phyloP scores from a whole-genome alignment of 2,797 vertebrate species.

The Pipistrellus nathusii region DNA sequence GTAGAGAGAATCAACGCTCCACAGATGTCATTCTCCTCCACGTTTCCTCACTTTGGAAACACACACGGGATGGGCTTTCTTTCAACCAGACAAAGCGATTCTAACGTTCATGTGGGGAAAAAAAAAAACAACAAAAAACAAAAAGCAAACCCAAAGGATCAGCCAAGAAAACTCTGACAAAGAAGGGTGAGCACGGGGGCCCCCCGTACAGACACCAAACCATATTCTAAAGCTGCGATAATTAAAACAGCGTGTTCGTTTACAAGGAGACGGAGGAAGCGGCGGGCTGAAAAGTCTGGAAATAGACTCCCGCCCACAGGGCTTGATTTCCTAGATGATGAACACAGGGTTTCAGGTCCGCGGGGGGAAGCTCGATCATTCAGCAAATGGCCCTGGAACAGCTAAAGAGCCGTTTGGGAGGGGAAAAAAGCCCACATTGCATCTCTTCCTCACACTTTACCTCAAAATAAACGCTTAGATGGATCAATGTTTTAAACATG shows the following conservation, averaged over 20 bases:
- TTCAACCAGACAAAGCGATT: neutral
- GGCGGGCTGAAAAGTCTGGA: neutral
- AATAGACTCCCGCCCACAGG: neutral
- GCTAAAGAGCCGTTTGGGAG: constrained; percentile 42
- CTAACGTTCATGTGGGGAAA: neutral
- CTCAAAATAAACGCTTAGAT: constrained; percentile 71
- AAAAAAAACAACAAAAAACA: neutral
- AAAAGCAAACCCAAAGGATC: neutral
- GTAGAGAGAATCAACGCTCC: neutral
- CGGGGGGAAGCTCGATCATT: constrained; percentile 65
- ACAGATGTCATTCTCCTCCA: neutral
- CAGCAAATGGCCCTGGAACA: constrained; percentile 54
- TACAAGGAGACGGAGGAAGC: neutral
- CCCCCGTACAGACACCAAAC: neutral
- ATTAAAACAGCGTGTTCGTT: constrained; percentile 34
- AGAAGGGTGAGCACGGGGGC: neutral
- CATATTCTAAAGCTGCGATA: neutral
- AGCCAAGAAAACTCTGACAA: neutral
- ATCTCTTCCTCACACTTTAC: constrained; percentile 69
- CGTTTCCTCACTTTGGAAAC: neutral
- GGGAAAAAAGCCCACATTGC: constrained; percentile 8
- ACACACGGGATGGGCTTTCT: neutral
- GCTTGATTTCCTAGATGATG: neutral
- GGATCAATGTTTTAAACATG: constrained; percentile 74
- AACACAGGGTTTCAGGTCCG: constrained; percentile 15